Evolutionary conservation across 2,113 vertebrate genomes (phyloP).

Genomic region (Muntiacus reevesi): DNA sequence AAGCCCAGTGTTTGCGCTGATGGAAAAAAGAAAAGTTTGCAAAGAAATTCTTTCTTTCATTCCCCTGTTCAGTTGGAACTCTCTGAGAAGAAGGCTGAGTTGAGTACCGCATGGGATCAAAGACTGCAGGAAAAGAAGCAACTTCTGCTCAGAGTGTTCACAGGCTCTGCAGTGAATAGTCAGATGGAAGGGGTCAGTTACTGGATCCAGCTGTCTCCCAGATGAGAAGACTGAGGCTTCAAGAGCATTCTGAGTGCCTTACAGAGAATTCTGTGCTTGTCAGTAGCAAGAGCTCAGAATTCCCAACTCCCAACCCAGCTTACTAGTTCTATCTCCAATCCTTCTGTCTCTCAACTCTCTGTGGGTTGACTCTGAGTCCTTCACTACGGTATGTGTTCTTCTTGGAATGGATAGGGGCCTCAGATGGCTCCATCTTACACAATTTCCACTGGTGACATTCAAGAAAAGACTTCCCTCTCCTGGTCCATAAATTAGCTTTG

Average conservation of each 20-base stretch:
- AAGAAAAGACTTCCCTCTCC: not conserved
- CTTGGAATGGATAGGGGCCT: not conserved
- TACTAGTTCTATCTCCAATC: too few species aligned
- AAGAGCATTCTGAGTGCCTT: not conserved
- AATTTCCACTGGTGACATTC: not conserved
- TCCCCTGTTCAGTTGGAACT: not conserved
- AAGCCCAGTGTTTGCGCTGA: not conserved
- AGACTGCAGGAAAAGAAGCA: not conserved
- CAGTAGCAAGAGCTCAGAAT: not conserved
- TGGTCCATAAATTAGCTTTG: not conserved
- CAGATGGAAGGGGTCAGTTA: not conserved
- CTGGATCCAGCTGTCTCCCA: not conserved
- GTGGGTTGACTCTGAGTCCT: not conserved
- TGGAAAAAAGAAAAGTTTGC: not conserved
- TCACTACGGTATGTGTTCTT: not conserved
- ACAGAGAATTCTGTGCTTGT: not conserved
- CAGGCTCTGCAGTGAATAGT: not conserved
- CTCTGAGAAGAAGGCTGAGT: not conserved
- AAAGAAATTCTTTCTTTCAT: not conserved
- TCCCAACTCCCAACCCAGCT: not conserved
- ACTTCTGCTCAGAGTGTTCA: rapidly evolving
- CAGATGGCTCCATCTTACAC: not conserved
- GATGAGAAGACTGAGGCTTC: not conserved
- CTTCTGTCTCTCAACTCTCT: not conserved
- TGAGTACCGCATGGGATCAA: not conserved